Conservation (phyloP, 2,113 vertebrate genomes). For the Gallinago paraguaiae region DNA sequence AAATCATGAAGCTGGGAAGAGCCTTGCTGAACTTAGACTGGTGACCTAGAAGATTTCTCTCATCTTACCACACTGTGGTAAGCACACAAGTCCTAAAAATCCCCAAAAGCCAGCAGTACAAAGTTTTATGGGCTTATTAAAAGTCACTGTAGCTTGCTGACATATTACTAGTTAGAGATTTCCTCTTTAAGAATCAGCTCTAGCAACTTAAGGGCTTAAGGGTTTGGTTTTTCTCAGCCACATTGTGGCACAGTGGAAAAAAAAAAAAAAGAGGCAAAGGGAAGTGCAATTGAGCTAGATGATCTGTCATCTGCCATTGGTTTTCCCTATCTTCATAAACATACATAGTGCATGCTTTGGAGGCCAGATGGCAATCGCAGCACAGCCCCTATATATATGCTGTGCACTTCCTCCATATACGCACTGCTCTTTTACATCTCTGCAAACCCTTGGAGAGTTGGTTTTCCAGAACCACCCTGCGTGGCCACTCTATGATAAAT, state of each 20-base stretch:
- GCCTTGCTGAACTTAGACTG: neutral
- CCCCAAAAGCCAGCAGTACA: neutral
- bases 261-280: neutral
- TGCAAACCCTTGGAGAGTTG: neutral
- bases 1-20: neutral
- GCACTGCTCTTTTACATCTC: neutral
- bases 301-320: neutral
- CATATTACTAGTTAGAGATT: neutral
- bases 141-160: neutral
- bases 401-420: neutral
- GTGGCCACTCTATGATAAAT: neutral
- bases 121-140: neutral
- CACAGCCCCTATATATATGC: neutral
- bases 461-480: neutral
- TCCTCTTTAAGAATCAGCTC: neutral
- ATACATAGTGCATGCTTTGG: neutral
- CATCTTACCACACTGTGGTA: neutral
- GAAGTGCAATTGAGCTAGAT: neutral
- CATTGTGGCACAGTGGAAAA: neutral
- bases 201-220: neutral
- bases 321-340: neutral
- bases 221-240: neutral
- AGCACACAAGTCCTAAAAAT: neutral
- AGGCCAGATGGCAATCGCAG: neutral
- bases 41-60: neutral